Evolutionary conservation across 2,113 vertebrate species (phyloP).

Genomic region (Setophaga petechia): DNA sequence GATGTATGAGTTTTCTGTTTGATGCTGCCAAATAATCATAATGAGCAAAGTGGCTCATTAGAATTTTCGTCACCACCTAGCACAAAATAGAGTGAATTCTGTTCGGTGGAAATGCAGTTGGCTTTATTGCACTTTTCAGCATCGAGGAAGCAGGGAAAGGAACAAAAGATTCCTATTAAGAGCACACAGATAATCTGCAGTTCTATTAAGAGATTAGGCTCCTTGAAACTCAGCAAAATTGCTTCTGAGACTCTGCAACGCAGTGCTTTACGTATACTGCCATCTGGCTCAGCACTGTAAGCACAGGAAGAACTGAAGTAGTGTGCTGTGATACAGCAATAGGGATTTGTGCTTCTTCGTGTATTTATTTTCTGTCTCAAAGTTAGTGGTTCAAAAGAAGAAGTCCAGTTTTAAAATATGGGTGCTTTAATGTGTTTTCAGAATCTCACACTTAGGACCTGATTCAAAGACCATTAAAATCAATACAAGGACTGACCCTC

Average conservation of each 20-base stretch:
- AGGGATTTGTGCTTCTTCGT: background rate
- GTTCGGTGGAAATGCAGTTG: background rate
- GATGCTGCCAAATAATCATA: conserved; percentile 2
- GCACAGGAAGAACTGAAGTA: background rate
- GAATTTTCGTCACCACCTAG: background rate
- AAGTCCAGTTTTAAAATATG: background rate
- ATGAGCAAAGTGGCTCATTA: conserved; percentile 3
- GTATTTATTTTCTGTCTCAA: background rate
- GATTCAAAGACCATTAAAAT: background rate
- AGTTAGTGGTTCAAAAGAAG: background rate
- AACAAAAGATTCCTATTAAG: conserved; percentile 28
- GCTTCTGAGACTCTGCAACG: background rate
- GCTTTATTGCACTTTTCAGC: conserved; percentile 2
- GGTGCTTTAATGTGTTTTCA: background rate
- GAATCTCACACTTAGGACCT: background rate
- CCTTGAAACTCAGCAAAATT: background rate
- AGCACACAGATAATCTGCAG: background rate
- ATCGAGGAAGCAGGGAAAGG: background rate
- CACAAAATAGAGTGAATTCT: background rate
- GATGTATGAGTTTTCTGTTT: background rate
- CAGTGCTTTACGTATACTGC: background rate
- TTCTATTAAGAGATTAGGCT: conserved; percentile 31
- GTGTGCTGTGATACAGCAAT: background rate
- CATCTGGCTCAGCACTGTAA: background rate
- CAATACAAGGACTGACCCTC: background rate